Evolutionary conservation across 2,113 vertebrate species (phyloP), one percentile per base, ranked within the genome.

Genomic region (Mesembrinibis cayennensis): DNA sequence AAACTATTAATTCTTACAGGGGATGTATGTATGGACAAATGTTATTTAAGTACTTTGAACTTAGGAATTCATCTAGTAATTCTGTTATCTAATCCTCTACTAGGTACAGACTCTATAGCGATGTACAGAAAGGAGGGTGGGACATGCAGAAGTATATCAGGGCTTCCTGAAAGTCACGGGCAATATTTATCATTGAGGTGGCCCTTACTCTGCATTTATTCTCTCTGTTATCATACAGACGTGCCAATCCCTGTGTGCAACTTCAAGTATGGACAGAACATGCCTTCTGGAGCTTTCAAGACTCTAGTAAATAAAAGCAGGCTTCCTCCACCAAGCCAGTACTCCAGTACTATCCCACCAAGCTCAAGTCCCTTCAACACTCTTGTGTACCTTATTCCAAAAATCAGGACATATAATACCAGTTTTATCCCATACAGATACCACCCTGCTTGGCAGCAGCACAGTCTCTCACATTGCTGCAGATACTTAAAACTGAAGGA

Each of bases 31-130:
- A 36, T 8, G 23, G 55, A 17, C 9, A 67, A 50, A 38, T 17
- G 27, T 26, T 16, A 50, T 63, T 65, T 61, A 65, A n/a, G 6
- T 47, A 16, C 20, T 36, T 26, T 42, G 58, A 53, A 63, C 6
- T 23, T 59, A 45, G 20, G 20, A 80, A 66, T 61, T 47, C 4
- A n/a, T 42, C 29, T 30, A 45, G 34, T n/a, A 74, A 92, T 81
- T 67, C 25, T 49, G 25, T 73, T 87, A n/a, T 4, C 29, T 61
- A 61, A 69, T 18, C 25, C 8, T 42, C 20, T 61, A 6, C 22
- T 45, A 34, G 17, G 7, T 73, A 66, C 1, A 1, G 19, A 27
- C 20, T 61, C 14, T 53, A 40, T 17, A 36, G 22, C 0, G 0
- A 53, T 1, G 2, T 23, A 36, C 3, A 40, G n/a, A 81, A 61